Base-by-base conservation (phyloP, 2,888 invertebrate species). In the Frankliniella fusca region DNA sequence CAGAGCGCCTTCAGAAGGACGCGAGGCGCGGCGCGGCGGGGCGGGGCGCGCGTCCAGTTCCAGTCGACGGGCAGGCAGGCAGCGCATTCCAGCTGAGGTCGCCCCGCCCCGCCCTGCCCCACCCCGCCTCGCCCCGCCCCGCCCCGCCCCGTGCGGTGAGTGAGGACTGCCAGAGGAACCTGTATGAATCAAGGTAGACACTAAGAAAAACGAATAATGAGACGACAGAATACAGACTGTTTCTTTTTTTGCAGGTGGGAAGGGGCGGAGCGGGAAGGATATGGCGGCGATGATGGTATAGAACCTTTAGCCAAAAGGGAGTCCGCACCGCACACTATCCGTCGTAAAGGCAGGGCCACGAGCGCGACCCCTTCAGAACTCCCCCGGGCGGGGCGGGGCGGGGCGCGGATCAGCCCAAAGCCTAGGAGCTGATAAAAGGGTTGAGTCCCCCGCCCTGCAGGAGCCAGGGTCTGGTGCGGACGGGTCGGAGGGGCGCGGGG, bases 1-100 rank as follows among this genome's bases (percentile, higher is more conserved):
- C 12, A 27, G 70, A 76, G 70, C 27, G 23, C 70, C 70, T 76
- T 76, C 70, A 76, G 70, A 76, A 76, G 70, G 70, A 76, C 70
- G 70, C 70, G 27, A 12, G 70, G 70, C 70, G 70, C 11, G 70
- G 70, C 70, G 70, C 8, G 70, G 70, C 70, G 70, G 27, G 70
- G 70, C 70, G 27, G n/a, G 9, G 70, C 27, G 27, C 70, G n/a
- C n/a, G 70, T 70, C 70, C 70, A 70, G 70, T 54, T 54, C 61
- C 61, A 61, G 61, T 61, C 61, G 70, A 7, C 70, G 8, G 23
- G 70, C 23, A 23, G 61, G 11, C 70, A 23, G 23, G 20, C n/a
- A 11, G 23, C 70, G 27, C 70, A 76, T 76, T 76, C 70, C 70
- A 76, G 23, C 70, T 27, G 27, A 76, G 70, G 70, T 76, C 70